Percentiles rank a stretch among this genome's conserved stretches.
Evolutionary conservation across 2,888 invertebrate species (phyloP).

Genomic region (Xanthorhoe designata): DNA sequence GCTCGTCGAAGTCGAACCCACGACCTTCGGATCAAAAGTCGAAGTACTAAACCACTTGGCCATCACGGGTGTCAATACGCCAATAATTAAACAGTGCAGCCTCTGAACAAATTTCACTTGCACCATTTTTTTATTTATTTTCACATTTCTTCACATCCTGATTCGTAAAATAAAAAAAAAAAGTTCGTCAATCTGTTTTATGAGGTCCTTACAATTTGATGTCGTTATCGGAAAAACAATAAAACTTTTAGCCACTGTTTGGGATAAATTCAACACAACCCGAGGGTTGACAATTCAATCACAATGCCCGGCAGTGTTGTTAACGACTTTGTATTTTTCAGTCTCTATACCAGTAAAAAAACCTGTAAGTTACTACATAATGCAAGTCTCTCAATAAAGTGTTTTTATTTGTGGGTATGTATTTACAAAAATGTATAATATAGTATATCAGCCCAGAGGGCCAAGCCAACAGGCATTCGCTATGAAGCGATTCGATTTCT

Average conservation of each 20-base stretch:
- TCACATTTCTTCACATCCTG: neutral
- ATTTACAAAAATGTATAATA: too few relatives aligned
- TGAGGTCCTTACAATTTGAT: conserved; percentile 55
- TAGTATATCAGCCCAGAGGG: too few relatives aligned
- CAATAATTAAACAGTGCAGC: too few relatives aligned
- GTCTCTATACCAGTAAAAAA: conserved; percentile 15
- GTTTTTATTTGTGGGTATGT: too few relatives aligned
- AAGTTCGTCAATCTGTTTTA: conserved; percentile 38
- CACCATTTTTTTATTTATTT: neutral
- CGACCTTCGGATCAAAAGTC: too few relatives aligned
- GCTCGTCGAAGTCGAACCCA: too few relatives aligned
- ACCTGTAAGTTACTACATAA: too few relatives aligned
- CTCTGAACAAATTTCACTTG: neutral
- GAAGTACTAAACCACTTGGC: too few relatives aligned
- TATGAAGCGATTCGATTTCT: too few relatives aligned
- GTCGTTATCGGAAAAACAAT: conserved; percentile 63
- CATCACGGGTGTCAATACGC: too few relatives aligned
- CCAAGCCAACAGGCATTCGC: too few relatives aligned
- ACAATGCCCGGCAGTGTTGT: conserved; percentile 43
- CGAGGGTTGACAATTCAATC: conserved; percentile 47
- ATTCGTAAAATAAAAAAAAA: conserved; percentile 19
- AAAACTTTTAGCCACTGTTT: conserved; percentile 54
- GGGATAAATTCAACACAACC: conserved; percentile 54
- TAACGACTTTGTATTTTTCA: conserved; percentile 40
- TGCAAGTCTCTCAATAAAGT: too few relatives aligned